Evolutionary conservation across 1,140 invertebrate genomes (phyloP).

Genomic region (Bombyx mandarina): DNA sequence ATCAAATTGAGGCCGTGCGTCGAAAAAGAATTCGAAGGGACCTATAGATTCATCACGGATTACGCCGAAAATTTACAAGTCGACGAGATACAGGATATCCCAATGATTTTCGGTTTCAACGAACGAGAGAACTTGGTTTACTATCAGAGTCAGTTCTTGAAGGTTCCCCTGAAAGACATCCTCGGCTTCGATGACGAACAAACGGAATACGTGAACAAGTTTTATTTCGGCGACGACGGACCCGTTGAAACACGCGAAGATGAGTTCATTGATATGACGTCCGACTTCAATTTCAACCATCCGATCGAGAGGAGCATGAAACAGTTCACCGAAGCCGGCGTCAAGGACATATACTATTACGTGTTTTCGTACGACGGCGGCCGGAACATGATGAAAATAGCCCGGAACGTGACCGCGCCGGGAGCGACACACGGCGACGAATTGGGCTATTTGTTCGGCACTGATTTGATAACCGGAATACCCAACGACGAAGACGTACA

Average conservation of each 20-base stretch:
- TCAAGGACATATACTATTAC: conserved; percentile 23
- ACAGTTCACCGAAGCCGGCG: conserved; percentile 11
- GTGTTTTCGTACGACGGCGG: conserved; percentile 24
- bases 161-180: conserved; percentile 1
- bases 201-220: conserved; percentile 13
- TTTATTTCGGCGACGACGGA: conserved; percentile 24
- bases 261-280: conserved; percentile 15
- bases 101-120: conserved; percentile 22
- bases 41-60: conserved; percentile 13
- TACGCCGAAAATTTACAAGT: conserved; percentile 14
- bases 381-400: conserved; percentile 17
- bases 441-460: conserved; percentile 24
- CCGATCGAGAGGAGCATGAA: conserved; percentile 18
- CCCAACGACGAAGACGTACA: conserved; percentile 13
- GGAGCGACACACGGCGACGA: conserved; percentile 27
- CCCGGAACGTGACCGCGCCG: conserved; percentile 6
- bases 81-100: conserved; percentile 13
- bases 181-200: conserved; percentile 17
- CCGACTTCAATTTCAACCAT: conserved; percentile 22
- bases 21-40: conserved; percentile 19
- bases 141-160: conserved; percentile 4
- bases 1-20: conserved; percentile 13
- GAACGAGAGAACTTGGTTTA: conserved; percentile 14
- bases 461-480: conserved; percentile 1
- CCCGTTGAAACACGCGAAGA: conserved; percentile 4